These are phyloP conservation scores for Rhinichthys osculus DNA, from an alignment of 2,797 vertebrate species.

Conservation along the genomic window DNA sequence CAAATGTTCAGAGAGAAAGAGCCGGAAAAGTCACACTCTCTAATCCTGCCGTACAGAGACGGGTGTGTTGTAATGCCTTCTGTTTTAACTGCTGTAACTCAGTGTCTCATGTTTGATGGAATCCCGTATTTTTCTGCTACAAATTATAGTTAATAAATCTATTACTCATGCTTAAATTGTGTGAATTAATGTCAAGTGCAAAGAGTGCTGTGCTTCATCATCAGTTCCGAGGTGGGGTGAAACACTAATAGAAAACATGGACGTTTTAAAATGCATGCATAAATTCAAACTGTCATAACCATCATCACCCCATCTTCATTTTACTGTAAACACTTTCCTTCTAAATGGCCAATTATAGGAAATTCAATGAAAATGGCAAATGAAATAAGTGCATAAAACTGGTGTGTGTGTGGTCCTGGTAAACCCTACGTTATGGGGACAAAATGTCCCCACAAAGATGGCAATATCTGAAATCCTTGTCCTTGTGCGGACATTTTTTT, in stretches of 20 bases:
- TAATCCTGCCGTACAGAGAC: background rate
- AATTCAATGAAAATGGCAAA: background rate
- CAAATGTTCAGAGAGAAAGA: constrained; percentile 51
- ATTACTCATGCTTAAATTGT: background rate
- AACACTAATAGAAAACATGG: background rate
- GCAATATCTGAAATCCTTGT: background rate
- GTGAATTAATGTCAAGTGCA: background rate
- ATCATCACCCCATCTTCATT: background rate
- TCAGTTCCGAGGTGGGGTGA: no score
- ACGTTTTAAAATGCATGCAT: background rate
- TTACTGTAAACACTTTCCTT: background rate
- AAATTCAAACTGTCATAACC: background rate
- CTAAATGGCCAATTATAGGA: background rate
- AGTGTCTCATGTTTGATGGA: background rate
- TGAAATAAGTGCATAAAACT: no score
- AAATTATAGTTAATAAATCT: background rate
- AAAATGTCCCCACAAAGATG: background rate
- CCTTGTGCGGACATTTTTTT: background rate
- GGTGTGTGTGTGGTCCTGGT: no score
- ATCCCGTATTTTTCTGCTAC: background rate
- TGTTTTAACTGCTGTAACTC: background rate
- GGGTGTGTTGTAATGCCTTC: background rate
- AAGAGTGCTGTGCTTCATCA: background rate
- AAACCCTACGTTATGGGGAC: background rate
- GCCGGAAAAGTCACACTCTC: constrained; percentile 36